phyloP scores from a whole-genome alignment of 1,140 invertebrate species.

The Hirudo medicinalis region DNA sequence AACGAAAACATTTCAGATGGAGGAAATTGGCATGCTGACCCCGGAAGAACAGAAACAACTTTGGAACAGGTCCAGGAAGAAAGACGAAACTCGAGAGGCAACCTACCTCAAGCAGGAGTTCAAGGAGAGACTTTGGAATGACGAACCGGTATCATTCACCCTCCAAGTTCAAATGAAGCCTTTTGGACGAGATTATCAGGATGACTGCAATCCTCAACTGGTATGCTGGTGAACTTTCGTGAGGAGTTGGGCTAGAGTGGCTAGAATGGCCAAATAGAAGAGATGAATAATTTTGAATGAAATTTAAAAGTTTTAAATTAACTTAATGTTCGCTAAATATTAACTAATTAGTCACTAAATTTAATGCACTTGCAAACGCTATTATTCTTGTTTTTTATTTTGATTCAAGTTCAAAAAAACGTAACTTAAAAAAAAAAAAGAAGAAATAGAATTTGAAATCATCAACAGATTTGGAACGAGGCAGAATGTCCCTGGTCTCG shows the following conservation, averaged over 20 bases:
- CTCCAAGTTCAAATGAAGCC: constrained; percentile 13
- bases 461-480: constrained; percentile 17
- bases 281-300: no score
- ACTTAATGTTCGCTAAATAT: no score
- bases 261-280: neutral
- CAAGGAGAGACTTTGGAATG: constrained; percentile 4
- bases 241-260: neutral
- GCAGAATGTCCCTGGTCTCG: constrained; percentile 16
- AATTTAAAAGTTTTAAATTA: neutral
- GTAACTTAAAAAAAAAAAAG: no score
- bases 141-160: constrained; percentile 15
- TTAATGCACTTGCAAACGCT: neutral
- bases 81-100: neutral
- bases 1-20: neutral
- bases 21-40: neutral
- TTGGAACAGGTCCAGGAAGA: neutral
- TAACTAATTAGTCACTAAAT: neutral
- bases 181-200: neutral
- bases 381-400: neutral
- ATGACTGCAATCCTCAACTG: constrained; percentile 15
- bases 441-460: neutral
- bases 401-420: no score
- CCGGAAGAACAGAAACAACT: neutral
- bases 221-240: neutral
- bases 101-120: constrained; percentile 15